Base-by-base conservation (phyloP, 2,113 vertebrate species). In the Corynorhinus townsendii region DNA sequence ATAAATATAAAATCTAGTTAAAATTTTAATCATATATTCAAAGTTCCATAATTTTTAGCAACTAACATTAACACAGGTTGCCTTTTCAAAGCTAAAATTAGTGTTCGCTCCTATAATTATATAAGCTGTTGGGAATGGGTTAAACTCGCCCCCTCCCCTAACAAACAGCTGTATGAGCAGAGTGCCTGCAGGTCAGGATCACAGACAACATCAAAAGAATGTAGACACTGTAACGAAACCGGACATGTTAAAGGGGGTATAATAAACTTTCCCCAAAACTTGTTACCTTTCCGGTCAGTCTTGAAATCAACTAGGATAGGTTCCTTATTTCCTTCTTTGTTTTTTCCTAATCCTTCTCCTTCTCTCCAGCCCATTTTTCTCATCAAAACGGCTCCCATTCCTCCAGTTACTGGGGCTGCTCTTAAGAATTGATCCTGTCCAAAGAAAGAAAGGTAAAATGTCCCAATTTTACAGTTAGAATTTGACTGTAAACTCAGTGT, bases 291-390 rank as follows among this genome's bases (percentile, higher is more conserved):
- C 81, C 99, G 99, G 95, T 99, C 99, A 0, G 99, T 99, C 97
- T 99, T 99, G 97, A 99, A 99, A 96, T 99, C 99, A 4, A 99
- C 99, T 54, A 99, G 96, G 97, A 99, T 99, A 10, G 99, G 99
- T 89, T 99, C 99, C 85, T 99, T 99, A 1, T 99, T 99, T 54
- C 99, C 99, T 98, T 99, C 99, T 49, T 99, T 99, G 98, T 99
- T 99, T 98, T 99, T 99, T 24, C 99, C 99, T 0, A 99, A 98
- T 35, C 99, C 99, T 97, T 99, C 99, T 92, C 99, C 99, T 72
- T 99, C 98, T 97, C 98, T 99, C 99, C 99, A 99, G 95, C 99
- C 99, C 99, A 99, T 99, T 98, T 99, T 99, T 87, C 99, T 99
- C 99, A 99, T 99, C 77, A 99, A 98, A 66, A 99, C 98, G 98